Conservation (phyloP, 1,140 invertebrate genomes). For the Zaprionus camerounensis region DNA sequence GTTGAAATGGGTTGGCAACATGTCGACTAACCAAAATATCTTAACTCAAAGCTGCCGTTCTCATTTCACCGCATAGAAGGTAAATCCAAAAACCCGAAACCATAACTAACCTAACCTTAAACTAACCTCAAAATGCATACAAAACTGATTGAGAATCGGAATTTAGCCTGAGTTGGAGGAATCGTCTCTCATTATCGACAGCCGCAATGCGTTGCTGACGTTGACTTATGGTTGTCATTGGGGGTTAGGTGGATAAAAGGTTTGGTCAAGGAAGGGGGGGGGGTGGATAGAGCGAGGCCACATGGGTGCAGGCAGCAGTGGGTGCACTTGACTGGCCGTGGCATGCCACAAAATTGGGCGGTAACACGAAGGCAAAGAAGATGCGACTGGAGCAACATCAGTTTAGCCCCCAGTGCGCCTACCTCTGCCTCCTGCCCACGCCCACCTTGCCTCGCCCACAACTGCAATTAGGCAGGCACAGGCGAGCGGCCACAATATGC, state of each 20-base stretch:
- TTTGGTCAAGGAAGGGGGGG: not conserved
- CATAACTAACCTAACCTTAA: conserved; percentile 2
- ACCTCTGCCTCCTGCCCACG: not conserved
- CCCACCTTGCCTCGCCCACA: not conserved
- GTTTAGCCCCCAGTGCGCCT: not conserved
- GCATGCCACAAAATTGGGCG: conserved; percentile 27
- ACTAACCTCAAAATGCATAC: not conserved
- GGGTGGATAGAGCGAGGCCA: not conserved
- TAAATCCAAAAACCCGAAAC: not conserved
- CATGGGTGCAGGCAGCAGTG: not conserved
- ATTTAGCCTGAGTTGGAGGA: conserved; percentile 1
- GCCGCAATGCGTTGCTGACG: conserved; percentile 22
- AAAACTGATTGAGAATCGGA: conserved; percentile 5
- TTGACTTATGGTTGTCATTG: conserved; percentile 27
- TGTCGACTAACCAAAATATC: not conserved
- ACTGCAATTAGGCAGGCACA: conserved; percentile 34
- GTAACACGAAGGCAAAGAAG: conserved; percentile 1
- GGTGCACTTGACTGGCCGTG: conserved; percentile 13
- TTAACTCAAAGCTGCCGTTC: not conserved
- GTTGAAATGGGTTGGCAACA: too few relatives aligned
- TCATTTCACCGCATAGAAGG: not conserved
- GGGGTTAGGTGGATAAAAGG: not conserved
- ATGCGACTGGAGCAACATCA: conserved; percentile 2
- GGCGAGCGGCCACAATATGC: conserved; percentile 28
- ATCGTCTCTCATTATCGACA: conserved; percentile 23